These are phyloP conservation scores for Sprattus sprattus DNA, from an alignment of 2,113 vertebrate genomes.

Conservation along the genomic window DNA sequence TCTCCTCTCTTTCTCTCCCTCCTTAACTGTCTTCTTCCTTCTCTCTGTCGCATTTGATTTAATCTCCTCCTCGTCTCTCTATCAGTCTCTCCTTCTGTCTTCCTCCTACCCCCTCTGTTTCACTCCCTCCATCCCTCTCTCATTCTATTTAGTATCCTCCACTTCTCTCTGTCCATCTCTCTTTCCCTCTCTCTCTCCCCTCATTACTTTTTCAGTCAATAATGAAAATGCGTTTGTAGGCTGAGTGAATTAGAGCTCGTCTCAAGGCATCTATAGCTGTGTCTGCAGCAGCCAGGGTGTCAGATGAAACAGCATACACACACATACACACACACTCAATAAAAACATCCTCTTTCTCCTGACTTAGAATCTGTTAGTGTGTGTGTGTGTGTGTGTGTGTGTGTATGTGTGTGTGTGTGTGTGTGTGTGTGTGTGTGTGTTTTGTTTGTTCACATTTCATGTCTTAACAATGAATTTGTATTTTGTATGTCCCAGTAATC, in stretches of 20 bases:
- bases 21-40: slow-evolving; percentile 47
- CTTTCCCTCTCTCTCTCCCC: neutral
- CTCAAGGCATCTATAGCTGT: slow-evolving; percentile 65
- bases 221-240: slow-evolving; percentile 77
- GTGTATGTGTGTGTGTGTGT: too few relatives aligned
- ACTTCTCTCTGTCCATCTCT: neutral
- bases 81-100: slow-evolving; percentile 24
- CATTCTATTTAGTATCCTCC: neutral
- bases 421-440: too few relatives aligned
- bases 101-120: slow-evolving; percentile 42
- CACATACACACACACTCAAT: neutral
- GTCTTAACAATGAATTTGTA: too few relatives aligned
- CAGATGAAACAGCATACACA: slow-evolving; percentile 71
- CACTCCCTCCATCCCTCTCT: slow-evolving; percentile 47
- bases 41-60: slow-evolving; percentile 46
- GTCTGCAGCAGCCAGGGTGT: slow-evolving; percentile 71
- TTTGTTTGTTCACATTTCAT: neutral
- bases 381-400: too few relatives aligned
- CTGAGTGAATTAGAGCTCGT: slow-evolving; percentile 74
- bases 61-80: slow-evolving; percentile 24
- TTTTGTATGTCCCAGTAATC: neutral
- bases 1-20: neutral
- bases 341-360: neutral
- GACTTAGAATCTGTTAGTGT: too few relatives aligned
- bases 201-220: slow-evolving; percentile 62